These are phyloP conservation scores for Armadillidium nasatum DNA, from an alignment of 1,140 invertebrate species.

Conservation along the genomic window DNA sequence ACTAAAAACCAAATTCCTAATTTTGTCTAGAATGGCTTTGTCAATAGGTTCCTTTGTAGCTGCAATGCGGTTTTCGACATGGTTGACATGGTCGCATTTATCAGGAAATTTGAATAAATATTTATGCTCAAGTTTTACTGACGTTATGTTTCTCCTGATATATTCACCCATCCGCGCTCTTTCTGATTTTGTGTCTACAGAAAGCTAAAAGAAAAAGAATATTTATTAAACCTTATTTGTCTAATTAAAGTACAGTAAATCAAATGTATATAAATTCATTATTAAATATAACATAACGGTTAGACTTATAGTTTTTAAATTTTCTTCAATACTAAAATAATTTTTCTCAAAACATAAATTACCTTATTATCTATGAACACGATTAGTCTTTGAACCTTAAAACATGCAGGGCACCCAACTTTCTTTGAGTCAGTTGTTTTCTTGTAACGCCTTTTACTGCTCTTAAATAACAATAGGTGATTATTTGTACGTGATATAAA, in stretches of 20 bases:
- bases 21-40: neutral
- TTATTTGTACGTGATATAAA: no score
- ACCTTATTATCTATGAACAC: neutral
- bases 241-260: no score
- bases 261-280: no score
- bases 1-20: neutral
- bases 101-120: conserved; percentile 5
- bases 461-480: neutral
- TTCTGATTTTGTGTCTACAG: neutral
- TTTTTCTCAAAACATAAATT: neutral
- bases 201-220: neutral
- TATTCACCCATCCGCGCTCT: neutral
- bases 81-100: neutral
- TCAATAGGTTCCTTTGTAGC: neutral
- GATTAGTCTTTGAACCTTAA: neutral
- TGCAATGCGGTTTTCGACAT: neutral
- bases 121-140: neutral
- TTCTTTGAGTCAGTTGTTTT: neutral
- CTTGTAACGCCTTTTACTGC: neutral
- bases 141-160: neutral
- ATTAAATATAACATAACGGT: no score
- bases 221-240: no score
- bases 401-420: neutral
- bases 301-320: no score
- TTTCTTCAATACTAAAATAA: no score